These are phyloP conservation scores for Eira barbara DNA, from an alignment of 2,113 vertebrate genomes.

Conservation along the genomic window DNA sequence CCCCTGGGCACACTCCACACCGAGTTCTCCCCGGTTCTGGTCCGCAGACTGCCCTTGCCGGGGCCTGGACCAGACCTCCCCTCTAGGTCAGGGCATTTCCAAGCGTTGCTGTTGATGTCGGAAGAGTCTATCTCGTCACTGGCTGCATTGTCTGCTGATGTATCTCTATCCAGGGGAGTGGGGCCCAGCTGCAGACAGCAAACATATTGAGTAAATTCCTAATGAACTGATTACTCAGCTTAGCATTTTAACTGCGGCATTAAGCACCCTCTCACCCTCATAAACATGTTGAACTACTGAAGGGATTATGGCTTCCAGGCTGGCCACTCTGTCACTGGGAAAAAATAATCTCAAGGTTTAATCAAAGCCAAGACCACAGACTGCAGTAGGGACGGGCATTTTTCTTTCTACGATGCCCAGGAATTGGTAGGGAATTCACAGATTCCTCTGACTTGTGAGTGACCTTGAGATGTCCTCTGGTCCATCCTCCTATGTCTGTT, in stretches of 20 bases:
- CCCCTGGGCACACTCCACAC: not conserved
- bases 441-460: not conserved
- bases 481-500: not conserved
- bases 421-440: not conserved
- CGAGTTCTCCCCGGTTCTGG: not conserved
- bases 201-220: conserved; percentile 76
- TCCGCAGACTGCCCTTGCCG: not conserved
- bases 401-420: not conserved
- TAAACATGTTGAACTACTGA: conserved; percentile 76
- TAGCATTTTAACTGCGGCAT: conserved; percentile 78
- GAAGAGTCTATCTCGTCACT: conserved; percentile 52
- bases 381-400: not conserved
- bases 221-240: conserved; percentile 81
- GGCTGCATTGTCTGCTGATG: conserved; percentile 65
- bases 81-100: not conserved
- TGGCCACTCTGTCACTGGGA: conserved; percentile 63
- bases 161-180: conserved; percentile 54
- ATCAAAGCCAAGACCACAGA: conserved; percentile 66
- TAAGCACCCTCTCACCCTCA: conserved; percentile 76
- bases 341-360: conserved; percentile 77
- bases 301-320: conserved; percentile 71
- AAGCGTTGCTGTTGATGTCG: not conserved
- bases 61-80: not conserved
- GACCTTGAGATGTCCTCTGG: not conserved
- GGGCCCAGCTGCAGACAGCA: conserved; percentile 61